Percentiles rank a stretch among this genome's conserved stretches.
These are phyloP conservation scores for Trypoxylus dichotomus DNA, from an alignment of 1,140 invertebrate genomes.

Conservation along the genomic window DNA sequence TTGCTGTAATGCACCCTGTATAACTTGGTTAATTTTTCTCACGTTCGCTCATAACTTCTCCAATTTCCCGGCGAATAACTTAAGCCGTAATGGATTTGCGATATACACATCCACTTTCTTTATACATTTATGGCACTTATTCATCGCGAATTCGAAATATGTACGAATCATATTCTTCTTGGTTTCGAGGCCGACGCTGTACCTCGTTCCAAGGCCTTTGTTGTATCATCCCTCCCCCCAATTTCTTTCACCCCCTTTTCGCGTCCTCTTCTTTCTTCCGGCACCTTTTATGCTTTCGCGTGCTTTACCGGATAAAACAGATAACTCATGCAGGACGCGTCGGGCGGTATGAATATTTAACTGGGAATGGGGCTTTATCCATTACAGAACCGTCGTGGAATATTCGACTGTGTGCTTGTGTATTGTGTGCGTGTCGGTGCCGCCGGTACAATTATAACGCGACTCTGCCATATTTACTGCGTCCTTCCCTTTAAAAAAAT, in stretches of 20 bases:
- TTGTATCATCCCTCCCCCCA: neutral
- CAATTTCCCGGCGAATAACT: conserved; percentile 5
- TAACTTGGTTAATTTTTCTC: neutral
- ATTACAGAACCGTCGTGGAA: neutral
- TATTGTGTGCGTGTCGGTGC: neutral
- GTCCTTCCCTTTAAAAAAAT: neutral
- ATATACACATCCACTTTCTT: conserved; percentile 16
- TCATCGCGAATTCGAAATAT: conserved; percentile 14
- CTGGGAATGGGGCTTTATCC: conserved; percentile 7
- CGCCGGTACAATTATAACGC: conserved; percentile 5
- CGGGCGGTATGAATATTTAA: conserved; percentile 17
- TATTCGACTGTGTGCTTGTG: neutral
- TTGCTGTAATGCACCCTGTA: too few species aligned
- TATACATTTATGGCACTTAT: conserved; percentile 18
- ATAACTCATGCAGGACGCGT: conserved; percentile 19
- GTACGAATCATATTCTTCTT: neutral
- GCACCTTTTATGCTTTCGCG: neutral
- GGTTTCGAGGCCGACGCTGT: neutral
- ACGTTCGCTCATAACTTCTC: neutral
- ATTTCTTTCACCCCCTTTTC: neutral
- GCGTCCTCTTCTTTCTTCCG: neutral
- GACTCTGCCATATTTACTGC: conserved; percentile 9
- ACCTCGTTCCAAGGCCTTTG: too few species aligned
- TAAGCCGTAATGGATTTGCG: conserved; percentile 18
- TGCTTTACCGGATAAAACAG: neutral